Percentiles rank a stretch among this genome's conserved stretches.
These are phyloP conservation scores for Calidris pugnax DNA, from an alignment of 2,113 vertebrate species.

Conservation along the genomic window DNA sequence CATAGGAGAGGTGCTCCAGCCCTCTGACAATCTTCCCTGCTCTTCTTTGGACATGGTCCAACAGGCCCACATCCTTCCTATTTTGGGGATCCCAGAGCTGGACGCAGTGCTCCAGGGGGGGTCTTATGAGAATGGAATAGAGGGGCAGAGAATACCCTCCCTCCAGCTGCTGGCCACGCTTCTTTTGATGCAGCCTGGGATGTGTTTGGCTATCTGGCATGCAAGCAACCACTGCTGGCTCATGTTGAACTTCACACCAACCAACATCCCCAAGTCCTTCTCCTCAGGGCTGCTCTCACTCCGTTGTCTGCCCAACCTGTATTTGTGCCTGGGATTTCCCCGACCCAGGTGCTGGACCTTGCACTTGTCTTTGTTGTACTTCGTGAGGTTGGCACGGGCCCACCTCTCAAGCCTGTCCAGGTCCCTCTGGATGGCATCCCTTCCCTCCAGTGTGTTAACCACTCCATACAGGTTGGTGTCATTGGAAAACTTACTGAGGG, in stretches of 20 bases:
- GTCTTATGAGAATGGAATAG: background rate
- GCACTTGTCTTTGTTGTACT: background rate
- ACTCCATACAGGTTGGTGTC: background rate
- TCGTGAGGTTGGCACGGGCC: background rate
- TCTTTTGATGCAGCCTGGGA: background rate
- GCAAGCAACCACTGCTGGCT: background rate
- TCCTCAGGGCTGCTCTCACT: background rate
- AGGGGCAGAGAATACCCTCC: background rate
- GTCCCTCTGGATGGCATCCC: background rate
- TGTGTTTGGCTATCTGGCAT: background rate
- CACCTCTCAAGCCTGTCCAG: background rate
- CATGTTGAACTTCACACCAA: background rate
- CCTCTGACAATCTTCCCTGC: background rate
- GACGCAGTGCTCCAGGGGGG: background rate
- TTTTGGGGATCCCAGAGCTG: background rate
- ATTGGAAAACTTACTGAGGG: background rate
- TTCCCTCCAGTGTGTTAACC: background rate
- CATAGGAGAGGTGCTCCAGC: background rate
- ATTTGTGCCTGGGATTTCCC: background rate
- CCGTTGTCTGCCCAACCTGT: background rate
- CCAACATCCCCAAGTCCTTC: background rate
- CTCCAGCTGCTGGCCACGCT: background rate
- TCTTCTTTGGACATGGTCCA: background rate
- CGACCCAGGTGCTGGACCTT: background rate
- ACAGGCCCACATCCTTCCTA: background rate